These are phyloP conservation scores for Tetheella fluctuosa DNA, from an alignment of 2,888 invertebrate species.

Conservation along the genomic window DNA sequence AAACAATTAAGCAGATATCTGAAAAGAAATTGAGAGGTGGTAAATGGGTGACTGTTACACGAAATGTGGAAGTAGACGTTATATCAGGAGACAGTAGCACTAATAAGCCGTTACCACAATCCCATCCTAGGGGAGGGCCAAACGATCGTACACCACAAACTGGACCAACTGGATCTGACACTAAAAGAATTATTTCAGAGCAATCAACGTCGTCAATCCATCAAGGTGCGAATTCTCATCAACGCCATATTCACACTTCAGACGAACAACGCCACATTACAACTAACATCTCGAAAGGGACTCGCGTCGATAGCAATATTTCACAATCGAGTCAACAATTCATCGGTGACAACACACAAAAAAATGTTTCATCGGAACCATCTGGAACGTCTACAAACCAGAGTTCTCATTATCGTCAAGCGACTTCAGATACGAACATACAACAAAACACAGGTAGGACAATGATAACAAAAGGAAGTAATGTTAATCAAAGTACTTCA, in stretches of 20 bases:
- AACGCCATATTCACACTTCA: slow-evolving; percentile 39
- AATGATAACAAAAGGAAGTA: slow-evolving; percentile 37
- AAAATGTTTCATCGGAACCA: slow-evolving; percentile 43
- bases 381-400: slow-evolving; percentile 42
- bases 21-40: slow-evolving; percentile 82
- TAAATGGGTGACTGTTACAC: slow-evolving; percentile 80
- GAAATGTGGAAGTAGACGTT: slow-evolving; percentile 88
- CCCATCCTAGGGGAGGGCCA: slow-evolving; percentile 31
- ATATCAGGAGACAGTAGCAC: slow-evolving; percentile 40
- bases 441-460: slow-evolving; percentile 41
- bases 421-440: slow-evolving; percentile 33
- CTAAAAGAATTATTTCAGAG: slow-evolving; percentile 48
- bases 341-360: slow-evolving; percentile 37
- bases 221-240: slow-evolving; percentile 38
- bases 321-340: slow-evolving; percentile 51
- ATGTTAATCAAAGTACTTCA: slow-evolving; percentile 45
- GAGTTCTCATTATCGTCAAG: slow-evolving; percentile 37
- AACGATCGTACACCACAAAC: slow-evolving; percentile 38
- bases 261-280: slow-evolving; percentile 42
- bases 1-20: slow-evolving; percentile 82
- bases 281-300: slow-evolving; percentile 45
- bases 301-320: slow-evolving; percentile 45
- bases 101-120: slow-evolving; percentile 30
- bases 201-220: slow-evolving; percentile 48
- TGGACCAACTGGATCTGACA: slow-evolving; percentile 39